Evolutionary conservation across 2,888 invertebrate genomes (phyloP).

Genomic region (Leistus spinibarbis): DNA sequence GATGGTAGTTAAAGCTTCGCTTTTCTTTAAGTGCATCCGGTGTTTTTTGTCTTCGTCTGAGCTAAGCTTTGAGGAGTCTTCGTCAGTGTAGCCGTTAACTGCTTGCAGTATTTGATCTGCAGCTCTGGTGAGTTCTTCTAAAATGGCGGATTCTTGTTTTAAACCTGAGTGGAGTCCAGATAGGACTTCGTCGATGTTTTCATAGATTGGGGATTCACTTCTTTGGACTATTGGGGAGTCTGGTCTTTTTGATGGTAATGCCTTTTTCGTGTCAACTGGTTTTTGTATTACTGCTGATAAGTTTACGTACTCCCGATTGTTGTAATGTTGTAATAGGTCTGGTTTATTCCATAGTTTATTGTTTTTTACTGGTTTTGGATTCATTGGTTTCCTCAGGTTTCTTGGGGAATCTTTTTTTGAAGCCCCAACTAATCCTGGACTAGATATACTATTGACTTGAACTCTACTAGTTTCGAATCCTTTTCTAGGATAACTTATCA

Average conservation of each 20-base stretch:
- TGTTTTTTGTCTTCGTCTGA: conserved; percentile 55
- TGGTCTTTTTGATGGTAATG: not conserved
- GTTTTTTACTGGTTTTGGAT: conserved; percentile 3
- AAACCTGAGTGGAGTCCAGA: conserved; percentile 46
- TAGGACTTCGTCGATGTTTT: conserved; percentile 49
- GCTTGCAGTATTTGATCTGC: conserved; percentile 66
- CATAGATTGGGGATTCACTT: conserved; percentile 50
- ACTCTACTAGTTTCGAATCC: too few species aligned
- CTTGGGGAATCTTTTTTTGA: too few species aligned
- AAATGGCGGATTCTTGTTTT: conserved; percentile 52
- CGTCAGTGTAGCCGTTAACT: conserved; percentile 62
- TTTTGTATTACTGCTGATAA: conserved; percentile 42
- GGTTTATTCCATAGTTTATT: conserved; percentile 47
- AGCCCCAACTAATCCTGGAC: too few species aligned
- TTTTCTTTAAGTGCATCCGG: conserved; percentile 47
- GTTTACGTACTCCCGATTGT: conserved; percentile 38
- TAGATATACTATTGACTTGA: too few species aligned
- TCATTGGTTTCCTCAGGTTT: too few species aligned
- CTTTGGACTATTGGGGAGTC: conserved; percentile 28
- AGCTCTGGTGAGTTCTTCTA: conserved; percentile 64
- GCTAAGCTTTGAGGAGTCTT: conserved; percentile 52
- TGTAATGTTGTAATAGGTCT: conserved; percentile 48
- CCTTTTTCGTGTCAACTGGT: conserved; percentile 29
- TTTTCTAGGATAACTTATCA: too few species aligned
- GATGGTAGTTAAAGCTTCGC: conserved; percentile 54